Evolutionary conservation across 2,888 invertebrate species (phyloP).

Genomic region (Troglohyphantes excavatus): DNA sequence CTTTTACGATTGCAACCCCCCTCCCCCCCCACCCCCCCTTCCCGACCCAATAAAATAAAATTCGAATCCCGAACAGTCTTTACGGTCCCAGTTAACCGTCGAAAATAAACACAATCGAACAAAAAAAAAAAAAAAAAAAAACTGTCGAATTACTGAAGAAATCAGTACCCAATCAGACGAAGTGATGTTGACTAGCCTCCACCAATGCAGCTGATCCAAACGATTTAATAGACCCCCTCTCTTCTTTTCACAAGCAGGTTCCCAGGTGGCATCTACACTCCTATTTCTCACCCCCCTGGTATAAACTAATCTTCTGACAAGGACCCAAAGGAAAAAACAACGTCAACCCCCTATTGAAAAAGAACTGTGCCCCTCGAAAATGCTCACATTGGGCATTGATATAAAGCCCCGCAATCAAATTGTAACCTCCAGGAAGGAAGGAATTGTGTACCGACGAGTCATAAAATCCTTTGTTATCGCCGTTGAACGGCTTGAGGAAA

Average conservation of each 20-base stretch:
- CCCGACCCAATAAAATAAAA: conserved; percentile 7
- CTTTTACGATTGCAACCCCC: too few relatives aligned
- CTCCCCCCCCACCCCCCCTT: too few relatives aligned
- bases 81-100: conserved; percentile 15
- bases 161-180: conserved; percentile 62
- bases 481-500: conserved; percentile 34
- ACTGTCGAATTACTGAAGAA: conserved; percentile 43
- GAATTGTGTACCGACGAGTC: conserved; percentile 34
- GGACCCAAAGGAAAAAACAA: conserved; percentile 25
- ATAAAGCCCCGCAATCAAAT: conserved; percentile 60
- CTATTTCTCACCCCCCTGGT: background rate
- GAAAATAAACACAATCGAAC: background rate
- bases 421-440: conserved; percentile 23
- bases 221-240: conserved; percentile 15
- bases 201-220: conserved; percentile 39
- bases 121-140: conserved; percentile 28
- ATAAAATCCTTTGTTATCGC: conserved; percentile 54
- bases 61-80: background rate
- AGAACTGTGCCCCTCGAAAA: conserved; percentile 26
- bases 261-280: conserved; percentile 38
- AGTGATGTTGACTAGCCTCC: conserved; percentile 43
- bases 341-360: background rate
- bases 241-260: conserved; percentile 26
- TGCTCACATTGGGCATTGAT: conserved; percentile 19
- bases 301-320: conserved; percentile 52